Conservation (phyloP, 2,797 vertebrate genomes). For the Artibeus jamaicensis region DNA sequence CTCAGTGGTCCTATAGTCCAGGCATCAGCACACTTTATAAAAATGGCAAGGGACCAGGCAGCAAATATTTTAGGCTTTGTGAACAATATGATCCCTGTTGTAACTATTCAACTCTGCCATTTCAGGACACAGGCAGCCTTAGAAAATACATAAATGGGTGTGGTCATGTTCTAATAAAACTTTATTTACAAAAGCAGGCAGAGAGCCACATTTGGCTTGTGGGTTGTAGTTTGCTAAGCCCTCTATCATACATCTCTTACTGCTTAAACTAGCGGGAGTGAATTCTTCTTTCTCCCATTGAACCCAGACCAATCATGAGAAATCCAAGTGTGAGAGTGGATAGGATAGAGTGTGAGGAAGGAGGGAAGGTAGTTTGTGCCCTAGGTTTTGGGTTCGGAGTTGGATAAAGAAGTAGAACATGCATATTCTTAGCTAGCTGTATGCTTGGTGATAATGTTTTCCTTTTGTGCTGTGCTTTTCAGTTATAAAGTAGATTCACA, state of each 20-base stretch:
- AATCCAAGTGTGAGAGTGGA: background rate
- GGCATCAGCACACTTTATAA: background rate
- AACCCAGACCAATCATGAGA: background rate
- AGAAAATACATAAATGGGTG: background rate
- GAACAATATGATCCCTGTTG: background rate
- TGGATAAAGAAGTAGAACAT: background rate
- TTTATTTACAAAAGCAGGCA: constrained; percentile 18
- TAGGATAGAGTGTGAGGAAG: background rate
- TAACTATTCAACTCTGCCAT: background rate
- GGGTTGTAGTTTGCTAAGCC: background rate
- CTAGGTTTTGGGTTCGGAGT: background rate
- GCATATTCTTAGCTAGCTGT: background rate
- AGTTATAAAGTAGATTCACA: background rate
- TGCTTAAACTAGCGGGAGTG: background rate
- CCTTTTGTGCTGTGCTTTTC: background rate
- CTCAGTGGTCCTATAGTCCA: background rate
- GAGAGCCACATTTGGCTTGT: background rate
- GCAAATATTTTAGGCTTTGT: background rate
- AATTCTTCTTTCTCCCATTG: background rate
- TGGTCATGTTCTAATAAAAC: background rate
- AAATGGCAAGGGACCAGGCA: background rate
- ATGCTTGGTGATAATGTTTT: background rate
- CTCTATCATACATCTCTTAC: background rate
- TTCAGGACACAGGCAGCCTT: background rate
- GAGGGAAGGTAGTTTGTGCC: background rate